Evolutionary conservation across 2,888 invertebrate species (phyloP).

Genomic region (Epinotia bilunana): DNA sequence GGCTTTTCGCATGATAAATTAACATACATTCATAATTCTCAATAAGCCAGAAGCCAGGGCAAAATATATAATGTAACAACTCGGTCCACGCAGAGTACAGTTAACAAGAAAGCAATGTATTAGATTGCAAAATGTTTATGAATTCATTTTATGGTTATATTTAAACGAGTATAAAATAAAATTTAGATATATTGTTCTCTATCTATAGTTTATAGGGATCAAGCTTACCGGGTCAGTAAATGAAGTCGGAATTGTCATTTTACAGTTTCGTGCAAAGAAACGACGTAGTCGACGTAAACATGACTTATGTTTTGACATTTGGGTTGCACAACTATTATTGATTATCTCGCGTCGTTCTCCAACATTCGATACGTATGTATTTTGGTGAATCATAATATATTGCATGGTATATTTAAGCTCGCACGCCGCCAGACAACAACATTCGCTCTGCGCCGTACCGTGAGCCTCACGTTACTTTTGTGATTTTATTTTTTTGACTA

Average conservation of each 20-base stretch:
- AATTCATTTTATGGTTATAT: not conserved
- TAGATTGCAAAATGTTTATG: not conserved
- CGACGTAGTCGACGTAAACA: conserved; percentile 38
- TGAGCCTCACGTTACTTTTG: conserved; percentile 45
- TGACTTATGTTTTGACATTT: conserved; percentile 55
- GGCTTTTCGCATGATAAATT: no score
- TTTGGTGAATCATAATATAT: conserved; percentile 64
- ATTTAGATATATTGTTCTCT: no score
- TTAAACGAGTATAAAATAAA: no score
- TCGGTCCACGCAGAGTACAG: not conserved
- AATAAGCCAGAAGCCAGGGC: conserved; percentile 5
- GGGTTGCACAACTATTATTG: conserved; percentile 43
- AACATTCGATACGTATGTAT: conserved; percentile 54
- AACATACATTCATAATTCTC: not conserved
- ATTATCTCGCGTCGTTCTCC: conserved; percentile 53
- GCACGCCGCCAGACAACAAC: conserved; percentile 52
- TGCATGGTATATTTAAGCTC: conserved; percentile 57
- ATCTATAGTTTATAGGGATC: not conserved
- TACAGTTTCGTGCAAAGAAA: conserved; percentile 22
- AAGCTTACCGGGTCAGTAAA: not conserved
- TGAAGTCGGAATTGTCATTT: not conserved
- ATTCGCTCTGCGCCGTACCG: conserved; percentile 53
- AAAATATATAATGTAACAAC: not conserved
- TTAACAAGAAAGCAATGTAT: not conserved
- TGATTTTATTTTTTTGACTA: not conserved